A percentile compares a stretch with the other conserved stretches of the same genome.
Conservation (phyloP, 2,113 vertebrate species). For the Grallaria varia region DNA sequence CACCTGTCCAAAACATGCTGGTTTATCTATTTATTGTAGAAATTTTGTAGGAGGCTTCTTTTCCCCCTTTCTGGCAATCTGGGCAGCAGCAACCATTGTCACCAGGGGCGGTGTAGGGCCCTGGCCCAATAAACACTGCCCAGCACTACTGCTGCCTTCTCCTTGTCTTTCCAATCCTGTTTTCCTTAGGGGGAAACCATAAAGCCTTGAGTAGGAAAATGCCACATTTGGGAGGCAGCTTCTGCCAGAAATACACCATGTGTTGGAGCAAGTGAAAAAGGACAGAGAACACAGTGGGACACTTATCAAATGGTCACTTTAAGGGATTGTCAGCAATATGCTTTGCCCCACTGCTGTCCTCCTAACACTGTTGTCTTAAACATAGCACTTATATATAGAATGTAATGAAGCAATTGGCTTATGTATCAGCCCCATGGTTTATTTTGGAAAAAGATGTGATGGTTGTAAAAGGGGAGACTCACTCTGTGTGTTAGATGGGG, state of each 20-base stretch:
- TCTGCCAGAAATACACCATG: neutral
- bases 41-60: neutral
- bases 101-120: rapidly evolving
- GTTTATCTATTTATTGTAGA: neutral
- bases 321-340: neutral
- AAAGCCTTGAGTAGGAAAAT: neutral
- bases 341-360: neutral
- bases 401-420: neutral
- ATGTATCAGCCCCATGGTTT: neutral
- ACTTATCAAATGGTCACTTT: neutral
- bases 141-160: neutral
- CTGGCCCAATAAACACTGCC: neutral
- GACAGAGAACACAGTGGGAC: neutral
- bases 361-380: neutral
- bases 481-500: neutral
- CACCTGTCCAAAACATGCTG: rapidly evolving
- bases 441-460: neutral
- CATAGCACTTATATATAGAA: neutral
- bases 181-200: neutral
- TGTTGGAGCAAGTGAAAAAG: neutral
- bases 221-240: neutral
- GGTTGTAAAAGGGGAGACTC: neutral
- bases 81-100: neutral
- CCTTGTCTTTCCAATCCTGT: rapidly evolving
- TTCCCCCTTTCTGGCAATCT: rapidly evolving